Evolutionary conservation across 2,797 vertebrate genomes (phyloP).

Genomic region (Paratrypauchen microcephalus): DNA sequence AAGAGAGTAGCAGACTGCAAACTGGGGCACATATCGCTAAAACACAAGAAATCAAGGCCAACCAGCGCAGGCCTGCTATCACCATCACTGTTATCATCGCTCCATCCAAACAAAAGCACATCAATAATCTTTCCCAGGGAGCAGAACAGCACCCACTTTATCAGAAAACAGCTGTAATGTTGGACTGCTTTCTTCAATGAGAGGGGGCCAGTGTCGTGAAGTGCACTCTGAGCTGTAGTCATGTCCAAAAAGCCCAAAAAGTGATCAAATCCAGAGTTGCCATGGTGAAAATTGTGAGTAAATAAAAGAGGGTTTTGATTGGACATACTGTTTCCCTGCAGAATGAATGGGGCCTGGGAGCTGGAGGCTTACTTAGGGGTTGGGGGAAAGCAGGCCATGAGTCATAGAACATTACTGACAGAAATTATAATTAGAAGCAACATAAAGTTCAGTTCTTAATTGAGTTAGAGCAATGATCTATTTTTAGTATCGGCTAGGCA

Average conservation of each 20-base stretch:
- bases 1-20: constrained; percentile 8
- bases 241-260: constrained; percentile 17
- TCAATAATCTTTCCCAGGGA: constrained; percentile 33
- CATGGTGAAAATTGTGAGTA: constrained; percentile 20
- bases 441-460: constrained; percentile 64
- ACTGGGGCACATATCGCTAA: constrained; percentile 10
- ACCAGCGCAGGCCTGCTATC: constrained; percentile 21
- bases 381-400: constrained; percentile 40
- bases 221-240: constrained; percentile 31
- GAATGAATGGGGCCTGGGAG: constrained; percentile 44
- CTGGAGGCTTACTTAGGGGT: constrained; percentile 27
- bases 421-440: constrained; percentile 76
- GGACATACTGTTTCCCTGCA: constrained; percentile 17
- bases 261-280: background rate
- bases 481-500: background rate
- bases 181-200: constrained; percentile 42
- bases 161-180: constrained; percentile 51
- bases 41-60: constrained; percentile 26
- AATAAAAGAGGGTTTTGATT: constrained; percentile 19
- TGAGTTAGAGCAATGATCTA: constrained; percentile 18
- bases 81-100: constrained; percentile 22
- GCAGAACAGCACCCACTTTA: constrained; percentile 42
- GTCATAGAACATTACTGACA: constrained; percentile 75
- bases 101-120: constrained; percentile 32
- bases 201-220: constrained; percentile 9